phyloP scores from a whole-genome alignment of 2,888 invertebrate genomes.

The Aphodius granarius region DNA sequence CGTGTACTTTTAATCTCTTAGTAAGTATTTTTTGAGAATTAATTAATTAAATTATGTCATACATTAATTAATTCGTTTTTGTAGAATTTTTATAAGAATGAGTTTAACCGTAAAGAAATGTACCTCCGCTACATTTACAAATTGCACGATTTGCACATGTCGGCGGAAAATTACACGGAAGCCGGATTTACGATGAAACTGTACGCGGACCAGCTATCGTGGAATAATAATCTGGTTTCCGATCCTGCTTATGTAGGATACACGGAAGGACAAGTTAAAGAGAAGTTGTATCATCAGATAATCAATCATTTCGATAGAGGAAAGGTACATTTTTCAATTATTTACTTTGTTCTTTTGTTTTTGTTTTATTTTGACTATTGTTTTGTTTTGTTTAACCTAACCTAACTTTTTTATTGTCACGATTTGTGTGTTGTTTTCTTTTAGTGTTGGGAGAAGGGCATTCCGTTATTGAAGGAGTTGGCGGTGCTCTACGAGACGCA shows the following conservation, averaged over 20 bases:
- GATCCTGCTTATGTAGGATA: constrained; percentile 74
- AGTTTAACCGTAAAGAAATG: constrained; percentile 94
- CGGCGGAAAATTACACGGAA: constrained; percentile 91
- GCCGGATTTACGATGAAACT: constrained; percentile 92
- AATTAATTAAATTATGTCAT: constrained; percentile 1
- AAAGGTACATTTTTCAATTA: constrained; percentile 61
- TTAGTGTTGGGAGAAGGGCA: constrained; percentile 94
- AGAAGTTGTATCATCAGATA: constrained; percentile 84
- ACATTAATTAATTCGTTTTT: constrained; percentile 34
- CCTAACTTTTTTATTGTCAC: constrained; percentile 7
- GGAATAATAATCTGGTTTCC: constrained; percentile 71
- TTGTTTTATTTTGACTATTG: constrained; percentile 4
- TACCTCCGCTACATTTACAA: constrained; percentile 95
- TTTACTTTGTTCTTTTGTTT: not conserved
- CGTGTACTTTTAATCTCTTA: constrained; percentile 91
- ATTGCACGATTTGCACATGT: constrained; percentile 87
- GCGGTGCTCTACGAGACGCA: constrained; percentile 84
- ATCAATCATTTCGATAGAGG: constrained; percentile 92
- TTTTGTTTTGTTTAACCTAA: not conserved
- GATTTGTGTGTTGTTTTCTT: constrained; percentile 35
- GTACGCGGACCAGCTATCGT: constrained; percentile 88
- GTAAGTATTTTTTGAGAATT: constrained; percentile 57
- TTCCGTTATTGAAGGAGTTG: constrained; percentile 88
- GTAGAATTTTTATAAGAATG: constrained; percentile 94
- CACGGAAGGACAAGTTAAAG: constrained; percentile 88